These are phyloP conservation scores for Ypsolopha scabrella DNA, from an alignment of 2,888 invertebrate genomes.

Conservation along the genomic window DNA sequence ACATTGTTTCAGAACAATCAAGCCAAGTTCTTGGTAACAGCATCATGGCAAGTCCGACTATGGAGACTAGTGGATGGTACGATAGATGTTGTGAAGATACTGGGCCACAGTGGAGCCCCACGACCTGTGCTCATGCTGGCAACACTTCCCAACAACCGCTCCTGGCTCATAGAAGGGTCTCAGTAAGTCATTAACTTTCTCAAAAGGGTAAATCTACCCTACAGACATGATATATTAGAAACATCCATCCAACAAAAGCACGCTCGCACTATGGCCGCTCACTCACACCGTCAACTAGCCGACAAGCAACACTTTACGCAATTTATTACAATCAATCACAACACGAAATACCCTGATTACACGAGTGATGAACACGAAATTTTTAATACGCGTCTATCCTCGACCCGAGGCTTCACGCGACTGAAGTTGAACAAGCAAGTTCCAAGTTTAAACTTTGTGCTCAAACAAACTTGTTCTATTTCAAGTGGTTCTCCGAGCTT, in stretches of 20 bases:
- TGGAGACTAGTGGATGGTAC: constrained; percentile 43
- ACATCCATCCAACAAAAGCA: constrained; percentile 18
- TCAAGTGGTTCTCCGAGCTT: constrained; percentile 12
- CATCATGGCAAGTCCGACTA: constrained; percentile 49
- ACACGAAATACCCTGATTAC: constrained; percentile 13
- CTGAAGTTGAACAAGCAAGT: constrained; percentile 16
- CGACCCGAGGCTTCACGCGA: constrained; percentile 25
- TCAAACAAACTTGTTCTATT: constrained; percentile 25
- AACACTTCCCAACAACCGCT: constrained; percentile 24
- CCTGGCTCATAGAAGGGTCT: constrained; percentile 55
- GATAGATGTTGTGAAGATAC: constrained; percentile 30
- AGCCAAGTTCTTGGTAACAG: constrained; percentile 42
- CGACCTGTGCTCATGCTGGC: constrained; percentile 35
- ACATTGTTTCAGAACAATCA: constrained; percentile 31
- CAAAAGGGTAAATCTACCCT: too few relatives aligned
- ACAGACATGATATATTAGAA: too few relatives aligned
- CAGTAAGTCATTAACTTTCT: constrained; percentile 52
- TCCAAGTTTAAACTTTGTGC: not conserved
- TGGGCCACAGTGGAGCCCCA: constrained; percentile 48
- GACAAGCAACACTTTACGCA: constrained; percentile 4
- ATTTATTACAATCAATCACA: not conserved
- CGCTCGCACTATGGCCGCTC: constrained; percentile 24
- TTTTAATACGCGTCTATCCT: constrained; percentile 15
- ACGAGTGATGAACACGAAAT: constrained; percentile 6
- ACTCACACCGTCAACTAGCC: constrained; percentile 23